phyloP scores from a whole-genome alignment of 2,888 invertebrate species.

The Luffia ferchaultella region DNA sequence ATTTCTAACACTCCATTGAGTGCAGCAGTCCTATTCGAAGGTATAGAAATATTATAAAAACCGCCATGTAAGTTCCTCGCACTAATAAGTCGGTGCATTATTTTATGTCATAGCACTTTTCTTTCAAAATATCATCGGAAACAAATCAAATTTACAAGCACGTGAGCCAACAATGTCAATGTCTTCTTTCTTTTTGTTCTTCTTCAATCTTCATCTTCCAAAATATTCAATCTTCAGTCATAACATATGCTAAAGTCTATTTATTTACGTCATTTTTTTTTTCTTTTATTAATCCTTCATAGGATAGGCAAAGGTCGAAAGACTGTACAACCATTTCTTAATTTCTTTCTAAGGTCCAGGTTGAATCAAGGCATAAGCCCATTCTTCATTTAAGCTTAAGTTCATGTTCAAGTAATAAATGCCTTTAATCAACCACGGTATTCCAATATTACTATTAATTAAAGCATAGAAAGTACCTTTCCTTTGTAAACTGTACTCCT shows the following conservation, averaged over 20 bases:
- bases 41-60: conserved; percentile 33
- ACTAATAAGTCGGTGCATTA: conserved; percentile 52
- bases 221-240: background rate
- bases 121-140: conserved; percentile 3
- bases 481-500: too few species aligned
- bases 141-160: conserved; percentile 26
- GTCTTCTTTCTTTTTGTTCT: background rate
- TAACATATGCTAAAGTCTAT: background rate
- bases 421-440: too few species aligned
- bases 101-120: conserved; percentile 11
- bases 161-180: conserved; percentile 28
- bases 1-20: conserved; percentile 29
- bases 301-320: too few species aligned
- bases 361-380: too few species aligned
- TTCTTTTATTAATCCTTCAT: too few species aligned
- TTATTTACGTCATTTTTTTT: background rate
- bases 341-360: too few species aligned
- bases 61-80: conserved; percentile 47
- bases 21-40: conserved; percentile 27
- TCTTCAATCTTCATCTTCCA: background rate
- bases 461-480: too few species aligned
- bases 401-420: too few species aligned
- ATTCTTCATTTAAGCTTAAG: too few species aligned
- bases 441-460: too few species aligned
- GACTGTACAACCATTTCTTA: too few species aligned